Base-by-base conservation (phyloP, 2,113 vertebrate species). In the Hiodon tergisus region DNA sequence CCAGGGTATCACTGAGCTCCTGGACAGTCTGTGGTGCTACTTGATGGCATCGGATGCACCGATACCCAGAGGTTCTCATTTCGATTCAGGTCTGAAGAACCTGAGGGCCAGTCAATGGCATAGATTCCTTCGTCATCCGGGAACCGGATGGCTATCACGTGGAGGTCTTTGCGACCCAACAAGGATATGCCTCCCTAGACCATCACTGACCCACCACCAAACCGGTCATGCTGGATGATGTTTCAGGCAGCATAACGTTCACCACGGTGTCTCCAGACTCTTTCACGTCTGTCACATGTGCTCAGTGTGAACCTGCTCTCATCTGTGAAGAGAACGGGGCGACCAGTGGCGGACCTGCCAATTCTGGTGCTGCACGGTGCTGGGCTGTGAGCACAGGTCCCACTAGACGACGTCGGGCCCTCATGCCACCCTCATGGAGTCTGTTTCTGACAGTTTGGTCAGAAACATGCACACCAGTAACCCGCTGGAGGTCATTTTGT, bases 151-250 rank as follows among this genome's bases (percentile, higher is more conserved):
- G 54, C 54, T 10, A 57, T 2, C 5, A 7, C 5, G 7, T 16
- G 58, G 50, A 60, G 71, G 51, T 60, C 71, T 60, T 46, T 72
- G 71, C n/a, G 53, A 16, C 71, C 71, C 58, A 0, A 0, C 71
- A 72, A 46, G 71, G 47, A 72, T 72, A 61, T 72, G 71, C 71
- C 71, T 72, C 71, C 51, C 71, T 51, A 72, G 71, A 72, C 51
- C 47, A 74, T 47, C 2, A 46, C 73, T 74, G 61, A 51, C 55
- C 73, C 60, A 67, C 73, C 11, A 17, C 63, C 63, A 75, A 68
- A 75, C 66, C 51, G 9, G 17, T 54, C 51, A 55, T 53, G 73
- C 3, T 75, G 73, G 63, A 55, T 68, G 66, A 68, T 75, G 73
- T 72, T 72, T 55, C 55, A 72, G 57, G 71, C 71, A 17, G 71